Base-by-base conservation (phyloP, 2,888 invertebrate genomes). In the Dryocosmus kuriphilus region DNA sequence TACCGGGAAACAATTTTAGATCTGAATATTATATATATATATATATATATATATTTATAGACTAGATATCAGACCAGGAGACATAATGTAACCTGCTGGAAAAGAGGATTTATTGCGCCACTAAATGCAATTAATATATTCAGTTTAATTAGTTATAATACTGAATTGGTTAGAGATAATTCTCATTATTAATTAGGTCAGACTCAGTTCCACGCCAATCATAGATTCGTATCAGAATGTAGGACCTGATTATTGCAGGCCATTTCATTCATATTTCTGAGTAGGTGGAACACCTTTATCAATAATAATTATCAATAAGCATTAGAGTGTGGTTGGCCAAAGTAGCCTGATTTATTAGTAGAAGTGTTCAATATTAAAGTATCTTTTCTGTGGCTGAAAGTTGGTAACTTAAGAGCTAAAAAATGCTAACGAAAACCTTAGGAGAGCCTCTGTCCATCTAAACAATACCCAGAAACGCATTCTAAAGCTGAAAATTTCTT, bases 1-100 rank as follows among this genome's bases (percentile, higher is more conserved):
- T 51, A 46, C 67, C 41, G 46, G 67, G 27, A 51, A 46, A 27
- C 19, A 71, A 30, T 71, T 71, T 46, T 30, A n/a, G 14, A 32
- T 55, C 30, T 51, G 51, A 71, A 55, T 65, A 65, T 65, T 71
- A n/a, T n/a, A n/a, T n/a, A n/a, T n/a, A n/a, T n/a, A n/a, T n/a
- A n/a, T n/a, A n/a, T n/a, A n/a, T n/a, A n/a, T 71, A 67, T 71
- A 6, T 32, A 55, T 51, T 71, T 71, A 71, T 71, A 46, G 11
- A 7, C 19, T 32, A 11, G 51, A 19, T 71, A 71, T 55, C 51
- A 30, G 51, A 9, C 60, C 6, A 3, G 60, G 32, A 8, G 51
- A 55, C 11, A 55, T n/a, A 41, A 65, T 24, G 41, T 8, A 41
- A 65, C 71, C 11, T 19, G 30, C n/a, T 41, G 6, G 51, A 51